phyloP scores from a whole-genome alignment of 2,113 vertebrate genomes.

The Nannobrachium achirus region DNA sequence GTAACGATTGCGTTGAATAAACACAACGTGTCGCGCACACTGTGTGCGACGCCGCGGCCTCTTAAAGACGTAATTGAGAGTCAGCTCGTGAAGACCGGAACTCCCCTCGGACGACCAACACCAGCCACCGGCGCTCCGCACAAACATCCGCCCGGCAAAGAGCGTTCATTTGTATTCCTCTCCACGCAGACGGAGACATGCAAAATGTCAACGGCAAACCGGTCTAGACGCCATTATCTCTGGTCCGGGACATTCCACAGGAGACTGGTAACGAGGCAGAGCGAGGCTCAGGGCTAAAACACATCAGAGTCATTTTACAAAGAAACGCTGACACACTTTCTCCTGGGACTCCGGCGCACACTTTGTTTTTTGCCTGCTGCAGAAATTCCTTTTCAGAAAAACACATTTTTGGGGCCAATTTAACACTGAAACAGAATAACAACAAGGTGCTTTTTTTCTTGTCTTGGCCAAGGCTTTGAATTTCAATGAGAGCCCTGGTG shows the following conservation, averaged over 20 bases:
- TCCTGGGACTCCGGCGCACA: constrained; percentile 18
- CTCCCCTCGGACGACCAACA: constrained; percentile 12
- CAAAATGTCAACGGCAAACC: constrained; percentile 52
- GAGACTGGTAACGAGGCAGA: constrained; percentile 9
- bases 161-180: constrained; percentile 49
- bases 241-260: constrained; percentile 24
- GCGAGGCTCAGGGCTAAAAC: constrained; percentile 32
- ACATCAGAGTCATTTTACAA: constrained; percentile 34
- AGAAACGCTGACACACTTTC: constrained; percentile 49
- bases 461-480: constrained; percentile 26
- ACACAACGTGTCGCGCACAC: no score
- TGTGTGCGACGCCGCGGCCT: not conserved
- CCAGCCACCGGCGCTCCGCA: not conserved
- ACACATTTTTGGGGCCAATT: constrained; percentile 48
- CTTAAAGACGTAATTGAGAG: constrained; percentile 42
- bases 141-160: constrained; percentile 2
- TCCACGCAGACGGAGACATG: constrained; percentile 25
- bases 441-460: no score
- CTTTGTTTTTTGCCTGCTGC: constrained; percentile 20
- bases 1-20: no score
- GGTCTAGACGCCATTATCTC: constrained; percentile 51
- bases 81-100: constrained; percentile 3
- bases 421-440: constrained; percentile 24
- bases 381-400: constrained; percentile 24
- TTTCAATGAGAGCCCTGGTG: constrained; percentile 42